Conservation (phyloP, 2,888 invertebrate genomes). For the Spisula solida region DNA sequence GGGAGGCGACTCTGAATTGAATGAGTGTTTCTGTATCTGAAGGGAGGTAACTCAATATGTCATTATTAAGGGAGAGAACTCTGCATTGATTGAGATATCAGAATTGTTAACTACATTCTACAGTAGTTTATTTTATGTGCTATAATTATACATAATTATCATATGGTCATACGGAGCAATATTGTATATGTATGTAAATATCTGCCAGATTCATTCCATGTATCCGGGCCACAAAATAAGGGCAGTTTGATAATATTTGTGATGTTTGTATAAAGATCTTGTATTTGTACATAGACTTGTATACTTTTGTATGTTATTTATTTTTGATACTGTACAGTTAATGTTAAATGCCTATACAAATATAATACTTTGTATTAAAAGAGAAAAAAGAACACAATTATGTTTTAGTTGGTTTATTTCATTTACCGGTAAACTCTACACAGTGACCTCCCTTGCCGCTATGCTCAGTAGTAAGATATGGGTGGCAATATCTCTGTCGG, state of each 20-base stretch:
- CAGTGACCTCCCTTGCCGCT: too few species aligned
- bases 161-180: background rate
- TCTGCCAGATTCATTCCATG: background rate
- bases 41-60: background rate
- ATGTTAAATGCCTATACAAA: conserved; percentile 1
- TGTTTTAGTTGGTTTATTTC: background rate
- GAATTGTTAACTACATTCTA: background rate
- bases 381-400: background rate
- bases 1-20: background rate
- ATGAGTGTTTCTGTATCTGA: background rate
- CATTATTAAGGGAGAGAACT: background rate
- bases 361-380: conserved; percentile 16
- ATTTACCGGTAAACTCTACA: too few species aligned
- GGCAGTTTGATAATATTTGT: too few species aligned
- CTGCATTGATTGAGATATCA: background rate
- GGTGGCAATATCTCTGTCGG: too few species aligned
- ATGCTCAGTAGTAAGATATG: too few species aligned
- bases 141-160: conserved; percentile 3
- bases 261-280: background rate
- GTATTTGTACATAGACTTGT: background rate
- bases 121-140: background rate
- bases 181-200: background rate
- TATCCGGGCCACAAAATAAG: too few species aligned
- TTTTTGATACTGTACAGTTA: conserved; percentile 19
- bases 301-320: background rate